A percentile compares a stretch with the other conserved stretches of the same genome.
Conservation (phyloP, 2,888 invertebrate genomes). For the Aspidiotus destructor region DNA sequence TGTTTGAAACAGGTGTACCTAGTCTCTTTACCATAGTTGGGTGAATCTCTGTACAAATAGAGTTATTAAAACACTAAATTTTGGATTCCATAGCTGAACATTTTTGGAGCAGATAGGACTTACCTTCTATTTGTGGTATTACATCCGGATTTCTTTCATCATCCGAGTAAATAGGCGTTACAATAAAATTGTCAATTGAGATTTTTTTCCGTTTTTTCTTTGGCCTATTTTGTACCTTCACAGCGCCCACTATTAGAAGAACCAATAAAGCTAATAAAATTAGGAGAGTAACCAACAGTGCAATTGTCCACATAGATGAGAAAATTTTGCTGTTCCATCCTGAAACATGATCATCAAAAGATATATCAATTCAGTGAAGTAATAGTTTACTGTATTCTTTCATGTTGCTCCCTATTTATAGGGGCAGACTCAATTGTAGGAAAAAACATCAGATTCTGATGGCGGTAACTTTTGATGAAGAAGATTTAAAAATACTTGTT, state of each 20-base stretch:
- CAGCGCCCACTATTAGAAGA: conserved; percentile 13
- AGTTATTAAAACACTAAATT: neutral
- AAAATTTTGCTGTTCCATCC: conserved; percentile 16
- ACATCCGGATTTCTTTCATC: conserved; percentile 34
- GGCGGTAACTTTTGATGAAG: too few species aligned
- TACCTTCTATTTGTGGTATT: conserved; percentile 34
- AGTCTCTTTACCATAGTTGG: conserved; percentile 8
- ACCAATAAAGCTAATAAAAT: conserved; percentile 20
- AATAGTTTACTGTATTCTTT: too few species aligned
- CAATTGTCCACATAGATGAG: conserved; percentile 20
- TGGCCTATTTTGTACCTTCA: neutral
- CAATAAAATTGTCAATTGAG: conserved; percentile 23
- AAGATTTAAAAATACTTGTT: too few species aligned
- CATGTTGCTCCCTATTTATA: too few species aligned
- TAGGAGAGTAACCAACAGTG: conserved; percentile 9
- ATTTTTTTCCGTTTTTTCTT: conserved; percentile 21
- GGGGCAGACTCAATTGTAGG: too few species aligned
- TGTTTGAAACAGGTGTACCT: neutral
- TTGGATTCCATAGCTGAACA: too few species aligned
- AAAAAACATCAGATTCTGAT: too few species aligned
- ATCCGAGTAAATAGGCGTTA: conserved; percentile 40
- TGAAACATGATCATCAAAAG: neutral
- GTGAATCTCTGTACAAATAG: conserved; percentile 1
- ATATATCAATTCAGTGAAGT: neutral
- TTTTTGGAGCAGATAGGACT: neutral